Conservation (phyloP, 92 coral and sea anemone species). For the Phenganax stokvisi region DNA sequence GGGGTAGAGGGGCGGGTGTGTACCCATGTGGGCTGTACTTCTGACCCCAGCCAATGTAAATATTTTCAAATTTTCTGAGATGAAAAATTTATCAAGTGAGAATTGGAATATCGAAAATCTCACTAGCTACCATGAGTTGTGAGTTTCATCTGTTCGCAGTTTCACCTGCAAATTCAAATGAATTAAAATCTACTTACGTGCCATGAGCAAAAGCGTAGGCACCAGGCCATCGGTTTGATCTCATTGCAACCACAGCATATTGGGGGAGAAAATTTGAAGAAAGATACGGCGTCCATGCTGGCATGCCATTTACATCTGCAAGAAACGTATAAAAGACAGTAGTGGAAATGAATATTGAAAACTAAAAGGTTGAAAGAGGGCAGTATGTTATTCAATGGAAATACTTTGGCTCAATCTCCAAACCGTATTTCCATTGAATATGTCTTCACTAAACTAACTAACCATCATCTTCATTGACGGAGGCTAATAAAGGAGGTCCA, state of each 20-base stretch:
- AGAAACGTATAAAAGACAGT: slow-evolving; percentile 6
- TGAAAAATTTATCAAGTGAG: neutral
- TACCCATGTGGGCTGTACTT: slow-evolving; percentile 84
- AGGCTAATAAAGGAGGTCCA: slow-evolving; percentile 75
- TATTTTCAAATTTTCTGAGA: slow-evolving; percentile 82
- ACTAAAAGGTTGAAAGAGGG: neutral
- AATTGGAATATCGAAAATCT: too few relatives aligned
- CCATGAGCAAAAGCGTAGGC: slow-evolving; percentile 93
- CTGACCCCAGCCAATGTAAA: slow-evolving; percentile 95
- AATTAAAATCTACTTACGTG: slow-evolving; percentile 51
- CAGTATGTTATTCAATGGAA: too few relatives aligned
- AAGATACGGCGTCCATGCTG: slow-evolving; percentile 90
- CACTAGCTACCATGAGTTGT: too few relatives aligned
- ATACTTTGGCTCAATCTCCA: too few relatives aligned
- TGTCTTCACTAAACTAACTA: neutral
- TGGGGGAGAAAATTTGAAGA: slow-evolving; percentile 89
- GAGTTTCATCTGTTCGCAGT: too few relatives aligned
- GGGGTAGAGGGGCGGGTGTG: slow-evolving; percentile 96
- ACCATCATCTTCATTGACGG: slow-evolving; percentile 88
- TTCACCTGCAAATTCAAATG: neutral
- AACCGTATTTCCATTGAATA: too few relatives aligned
- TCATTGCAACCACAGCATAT: slow-evolving; percentile 84
- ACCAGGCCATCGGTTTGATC: slow-evolving; percentile 99
- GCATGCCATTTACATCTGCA: slow-evolving; percentile 81
- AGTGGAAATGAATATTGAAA: neutral